Base-by-base conservation (phyloP, 2,113 vertebrate genomes). In the Paedocypris sp. region DNA sequence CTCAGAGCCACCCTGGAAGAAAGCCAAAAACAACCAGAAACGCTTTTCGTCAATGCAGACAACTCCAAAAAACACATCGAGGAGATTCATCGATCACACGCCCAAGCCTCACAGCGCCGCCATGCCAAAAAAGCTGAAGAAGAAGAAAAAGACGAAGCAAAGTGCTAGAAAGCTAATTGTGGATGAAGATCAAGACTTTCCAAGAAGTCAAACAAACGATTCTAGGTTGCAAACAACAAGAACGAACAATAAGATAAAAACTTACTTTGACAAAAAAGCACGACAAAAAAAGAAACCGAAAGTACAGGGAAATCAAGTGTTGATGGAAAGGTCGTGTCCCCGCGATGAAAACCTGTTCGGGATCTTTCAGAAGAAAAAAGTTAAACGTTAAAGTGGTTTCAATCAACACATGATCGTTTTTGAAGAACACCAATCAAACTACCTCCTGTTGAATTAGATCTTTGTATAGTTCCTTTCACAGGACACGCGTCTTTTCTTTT, bases 321-420 rank as follows among this genome's bases (percentile, higher is more conserved):
- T 1, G n/a, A 56, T 2, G 29, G 48, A 4, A 77, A 66, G 45
- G 69, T 52, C 60, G 64, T 69, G 74, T 56, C 72, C 76, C 6
- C 47, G 60, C 0, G 80, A 85, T 9, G 83, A 86, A 58, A 77
- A 87, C 70, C 79, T 87, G 41, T 84, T 87, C 50, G 32, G 35
- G 26, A 85, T 87, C 63, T 85, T 85, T 69, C 84, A 85, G 62
- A 82, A 70, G 64, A 66, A 75, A 58, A 32, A 16, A 4, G 60
- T 28, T 4, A 60, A 41, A 56, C 6, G 15, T 67, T 48, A 26
- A 15, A 3, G 29, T 10, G 8, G 5, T 45, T 25, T 13, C 26
- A 43, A 43, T 33, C n/a, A n/a, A n/a, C n/a, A n/a, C n/a, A n/a
- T n/a, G n/a, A n/a, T n/a, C n/a, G n/a, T n/a, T n/a, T n/a, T n/a